phyloP scores from a whole-genome alignment of 2,113 vertebrate species.

The Brachionichthys hirsutus region DNA sequence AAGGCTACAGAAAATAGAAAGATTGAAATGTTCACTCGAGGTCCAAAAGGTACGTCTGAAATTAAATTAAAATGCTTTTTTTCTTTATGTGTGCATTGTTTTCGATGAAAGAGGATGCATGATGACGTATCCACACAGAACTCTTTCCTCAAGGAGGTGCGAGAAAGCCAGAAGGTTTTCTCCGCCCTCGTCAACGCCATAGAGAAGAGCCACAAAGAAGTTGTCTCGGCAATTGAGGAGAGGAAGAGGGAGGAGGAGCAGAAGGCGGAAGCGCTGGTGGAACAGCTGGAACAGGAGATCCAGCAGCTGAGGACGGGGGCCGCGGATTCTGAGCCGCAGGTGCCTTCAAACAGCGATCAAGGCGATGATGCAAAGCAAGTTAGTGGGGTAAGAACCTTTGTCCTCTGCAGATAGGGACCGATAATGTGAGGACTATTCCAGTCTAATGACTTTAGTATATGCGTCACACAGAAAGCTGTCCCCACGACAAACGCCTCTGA shows the following conservation, averaged over 20 bases:
- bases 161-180: slow-evolving; percentile 76
- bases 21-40: slow-evolving; percentile 68
- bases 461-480: slow-evolving; percentile 39
- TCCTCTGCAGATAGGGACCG: neutral
- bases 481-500: slow-evolving; percentile 27
- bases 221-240: slow-evolving; percentile 68
- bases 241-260: slow-evolving; percentile 69
- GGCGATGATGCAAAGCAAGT: slow-evolving; percentile 38
- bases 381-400: slow-evolving; percentile 40
- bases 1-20: slow-evolving; percentile 71
- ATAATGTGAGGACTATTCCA: neutral
- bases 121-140: slow-evolving; percentile 56
- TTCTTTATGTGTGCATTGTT: neutral
- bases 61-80: neutral
- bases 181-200: slow-evolving; percentile 68
- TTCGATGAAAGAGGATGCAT: neutral
- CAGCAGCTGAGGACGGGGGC: slow-evolving; percentile 60
- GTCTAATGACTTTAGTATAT: neutral
- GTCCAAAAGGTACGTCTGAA: slow-evolving; percentile 66
- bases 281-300: slow-evolving; percentile 72
- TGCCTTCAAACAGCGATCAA: slow-evolving; percentile 24
- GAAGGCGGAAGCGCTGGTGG: slow-evolving; percentile 61
- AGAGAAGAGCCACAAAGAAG: slow-evolving; percentile 73
- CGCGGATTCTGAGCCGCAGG: slow-evolving; percentile 20
- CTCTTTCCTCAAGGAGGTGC: slow-evolving; percentile 74